Evolutionary conservation across 2,797 vertebrate genomes (phyloP).

Genomic region (Odontamblyopus rebecca): DNA sequence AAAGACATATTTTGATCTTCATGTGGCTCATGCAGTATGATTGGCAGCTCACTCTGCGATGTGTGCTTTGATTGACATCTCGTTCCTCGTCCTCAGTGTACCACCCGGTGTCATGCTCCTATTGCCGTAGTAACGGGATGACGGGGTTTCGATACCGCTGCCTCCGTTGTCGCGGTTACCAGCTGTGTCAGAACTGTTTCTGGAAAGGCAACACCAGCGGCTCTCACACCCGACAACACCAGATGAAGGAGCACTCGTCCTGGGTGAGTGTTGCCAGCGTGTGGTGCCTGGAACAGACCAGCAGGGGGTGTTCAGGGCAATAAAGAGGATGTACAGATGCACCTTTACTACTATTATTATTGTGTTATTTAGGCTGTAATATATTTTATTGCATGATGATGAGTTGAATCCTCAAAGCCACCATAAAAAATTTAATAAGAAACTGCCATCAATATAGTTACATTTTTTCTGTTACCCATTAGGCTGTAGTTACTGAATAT

Average conservation of each 20-base stretch:
- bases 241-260: constrained; percentile 97
- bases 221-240: constrained; percentile 92
- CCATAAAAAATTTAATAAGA: too few relatives aligned
- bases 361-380: too few relatives aligned
- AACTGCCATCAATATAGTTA: too few relatives aligned
- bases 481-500: too few relatives aligned
- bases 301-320: constrained; percentile 32
- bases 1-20: not conserved
- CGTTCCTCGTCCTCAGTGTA: constrained; percentile 75
- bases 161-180: constrained; percentile 95
- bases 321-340: too few relatives aligned
- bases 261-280: constrained; percentile 81
- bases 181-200: constrained; percentile 95
- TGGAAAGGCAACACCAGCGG: constrained; percentile 90
- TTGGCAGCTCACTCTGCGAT: not conserved
- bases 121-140: constrained; percentile 89
- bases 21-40: not conserved
- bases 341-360: not conserved
- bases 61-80: not conserved
- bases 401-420: too few relatives aligned
- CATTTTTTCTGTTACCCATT: too few relatives aligned
- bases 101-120: constrained; percentile 92
- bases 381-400: too few relatives aligned
- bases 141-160: constrained; percentile 94
- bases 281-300: constrained; percentile 19